Evolutionary conservation across 2,888 invertebrate species (phyloP).

Genomic region (Seira ritae): DNA sequence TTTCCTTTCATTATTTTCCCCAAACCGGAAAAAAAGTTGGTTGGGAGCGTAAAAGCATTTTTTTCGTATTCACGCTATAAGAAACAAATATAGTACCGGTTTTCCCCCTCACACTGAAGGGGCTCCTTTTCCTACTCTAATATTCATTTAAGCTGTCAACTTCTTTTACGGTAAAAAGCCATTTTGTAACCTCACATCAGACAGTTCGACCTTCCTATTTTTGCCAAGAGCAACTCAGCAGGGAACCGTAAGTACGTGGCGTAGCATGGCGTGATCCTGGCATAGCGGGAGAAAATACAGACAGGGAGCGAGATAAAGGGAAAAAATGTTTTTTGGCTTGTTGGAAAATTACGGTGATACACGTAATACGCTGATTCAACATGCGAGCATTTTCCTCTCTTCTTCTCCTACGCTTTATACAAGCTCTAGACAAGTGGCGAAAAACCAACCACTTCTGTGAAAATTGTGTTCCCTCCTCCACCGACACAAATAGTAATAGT

Average conservation of each 20-base stretch:
- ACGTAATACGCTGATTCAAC: conserved; percentile 41
- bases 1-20: not conserved
- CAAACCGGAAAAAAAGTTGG: conserved; percentile 8
- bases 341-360: conserved; percentile 39
- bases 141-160: conserved; percentile 60
- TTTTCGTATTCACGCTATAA: not conserved
- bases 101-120: not conserved
- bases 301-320: not conserved
- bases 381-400: conserved; percentile 25
- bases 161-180: conserved; percentile 46
- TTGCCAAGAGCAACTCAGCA: conserved; percentile 35
- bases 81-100: conserved; percentile 6
- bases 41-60: conserved; percentile 4
- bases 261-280: conserved; percentile 30
- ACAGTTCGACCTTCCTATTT: conserved; percentile 44
- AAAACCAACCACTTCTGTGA: not conserved
- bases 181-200: conserved; percentile 46
- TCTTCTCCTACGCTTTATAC: not conserved
- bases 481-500: not conserved
- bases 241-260: conserved; percentile 30
- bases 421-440: not conserved
- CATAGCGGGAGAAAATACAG: not conserved
- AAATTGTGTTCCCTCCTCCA: not conserved
- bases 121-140: conserved; percentile 30
- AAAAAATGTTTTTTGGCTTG: conserved; percentile 12